Evolutionary conservation across 2,113 vertebrate species (phyloP).

Genomic region (Nyctibius bracteatus): DNA sequence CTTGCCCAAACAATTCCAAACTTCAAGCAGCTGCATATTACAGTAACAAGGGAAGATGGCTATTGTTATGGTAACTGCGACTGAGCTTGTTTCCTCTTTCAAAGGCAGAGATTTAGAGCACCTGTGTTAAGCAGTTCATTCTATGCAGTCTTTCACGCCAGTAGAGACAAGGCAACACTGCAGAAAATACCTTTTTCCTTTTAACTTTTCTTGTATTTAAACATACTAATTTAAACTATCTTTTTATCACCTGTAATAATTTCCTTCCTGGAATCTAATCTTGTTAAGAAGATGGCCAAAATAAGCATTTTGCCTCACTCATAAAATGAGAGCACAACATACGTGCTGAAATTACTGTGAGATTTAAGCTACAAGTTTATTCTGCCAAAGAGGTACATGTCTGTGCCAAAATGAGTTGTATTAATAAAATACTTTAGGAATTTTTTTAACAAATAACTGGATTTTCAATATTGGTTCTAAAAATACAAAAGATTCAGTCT

Average conservation of each 20-base stretch:
- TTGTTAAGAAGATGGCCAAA: background rate
- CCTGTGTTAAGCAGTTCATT: background rate
- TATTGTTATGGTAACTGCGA: background rate
- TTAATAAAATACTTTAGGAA: background rate
- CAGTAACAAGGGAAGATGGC: background rate
- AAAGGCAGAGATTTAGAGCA: background rate
- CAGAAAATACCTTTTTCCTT: background rate
- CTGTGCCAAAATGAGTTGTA: background rate
- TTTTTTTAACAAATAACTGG: background rate
- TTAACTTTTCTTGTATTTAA: background rate
- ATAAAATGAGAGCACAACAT: background rate
- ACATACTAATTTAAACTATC: background rate
- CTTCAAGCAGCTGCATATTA: background rate
- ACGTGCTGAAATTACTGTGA: background rate
- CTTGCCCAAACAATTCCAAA: background rate
- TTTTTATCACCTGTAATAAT: background rate
- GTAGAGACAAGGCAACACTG: background rate
- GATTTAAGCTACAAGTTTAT: background rate
- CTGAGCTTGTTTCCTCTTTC: background rate
- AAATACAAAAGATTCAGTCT: background rate
- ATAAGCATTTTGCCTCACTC: background rate
- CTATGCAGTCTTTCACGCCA: background rate
- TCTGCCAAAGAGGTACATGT: background rate
- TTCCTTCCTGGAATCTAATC: background rate
- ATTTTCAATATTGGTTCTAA: background rate